Evolutionary conservation across 1,140 invertebrate genomes (phyloP).

Genomic region (Camponotus floridanus): DNA sequence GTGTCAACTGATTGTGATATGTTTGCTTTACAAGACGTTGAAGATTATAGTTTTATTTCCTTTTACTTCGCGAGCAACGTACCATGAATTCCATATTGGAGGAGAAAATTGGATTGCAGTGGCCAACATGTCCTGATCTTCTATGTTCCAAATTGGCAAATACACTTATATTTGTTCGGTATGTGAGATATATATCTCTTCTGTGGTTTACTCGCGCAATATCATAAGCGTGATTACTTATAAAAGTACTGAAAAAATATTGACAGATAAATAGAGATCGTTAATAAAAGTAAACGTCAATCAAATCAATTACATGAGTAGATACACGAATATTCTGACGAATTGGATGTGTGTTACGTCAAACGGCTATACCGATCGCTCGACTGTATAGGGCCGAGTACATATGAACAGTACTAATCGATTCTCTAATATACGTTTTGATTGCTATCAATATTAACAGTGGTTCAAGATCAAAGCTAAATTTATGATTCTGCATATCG

Average conservation of each 20-base stretch:
- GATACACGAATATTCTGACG: neutral
- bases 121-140: slow-evolving; percentile 34
- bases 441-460: slow-evolving; percentile 27
- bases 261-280: slow-evolving; percentile 27
- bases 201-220: slow-evolving; percentile 26
- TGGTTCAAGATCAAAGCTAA: slow-evolving; percentile 31
- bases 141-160: slow-evolving; percentile 56
- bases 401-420: slow-evolving; percentile 5
- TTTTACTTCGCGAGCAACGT: slow-evolving; percentile 6
- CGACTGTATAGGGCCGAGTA: neutral
- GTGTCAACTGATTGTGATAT: neutral
- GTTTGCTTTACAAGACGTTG: neutral
- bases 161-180: slow-evolving; percentile 38
- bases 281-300: slow-evolving; percentile 45
- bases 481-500: slow-evolving; percentile 3
- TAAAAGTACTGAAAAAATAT: slow-evolving; percentile 46
- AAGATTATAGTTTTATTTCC: slow-evolving; percentile 32
- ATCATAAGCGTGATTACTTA: slow-evolving; percentile 51
- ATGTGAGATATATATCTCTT: slow-evolving; percentile 24
- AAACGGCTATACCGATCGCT: slow-evolving; percentile 13
- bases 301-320: slow-evolving; percentile 3
- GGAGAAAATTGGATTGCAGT: slow-evolving; percentile 52
- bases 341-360: neutral
- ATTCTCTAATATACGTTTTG: slow-evolving; percentile 22
- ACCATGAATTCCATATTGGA: slow-evolving; percentile 29